Evolutionary conservation across 2,888 invertebrate species (phyloP), one percentile per base, ranked within the genome.

Genomic region (Melanostoma mellinum): DNA sequence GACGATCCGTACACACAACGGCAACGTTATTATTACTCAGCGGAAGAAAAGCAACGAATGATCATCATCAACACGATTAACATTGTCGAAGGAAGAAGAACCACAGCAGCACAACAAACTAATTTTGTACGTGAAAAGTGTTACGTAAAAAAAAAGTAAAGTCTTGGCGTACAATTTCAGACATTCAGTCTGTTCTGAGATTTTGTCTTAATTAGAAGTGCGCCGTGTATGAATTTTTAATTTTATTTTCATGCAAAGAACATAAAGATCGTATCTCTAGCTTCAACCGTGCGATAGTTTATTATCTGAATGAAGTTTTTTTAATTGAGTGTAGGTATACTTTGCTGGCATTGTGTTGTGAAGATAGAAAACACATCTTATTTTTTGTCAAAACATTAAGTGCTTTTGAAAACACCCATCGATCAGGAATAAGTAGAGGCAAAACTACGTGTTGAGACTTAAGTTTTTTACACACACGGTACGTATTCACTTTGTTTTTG

Each of bases 121-220:
- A 61, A 61, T 46, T 61, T 61, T 55, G 63, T 79, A 68, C 77
- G 60, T 67, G 55, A 63, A 63, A 74, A 63, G 8, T 8, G 38
- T 76, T 81, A 77, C 73, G 50, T 65, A 78, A 82, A 68, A 76
- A 76, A 81, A 65, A 72, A 63, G 32, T 55, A 35, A 53, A 69
- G 69, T 56, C 82, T 82, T 56, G 68, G 53, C 32, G 69, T 58
- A 78, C 68, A 55, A 82, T 82, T 82, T 82, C 82, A 82, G 82
- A 82, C 82, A 82, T 74, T 82, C 78, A 82, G 82, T 82, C 82
- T 74, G 78, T 82, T 82, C 73, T 74, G 58, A 82, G 78, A 82
- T 82, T 78, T 82, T 69, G 82, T 78, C 78, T 82, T 69, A 82
- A 82, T 82, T 82, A 82, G 82, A 82, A 82, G 82, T 78, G 69